These are phyloP conservation scores for Neosilurus mollespiculum DNA, from an alignment of 2,797 vertebrate species.

Conservation along the genomic window DNA sequence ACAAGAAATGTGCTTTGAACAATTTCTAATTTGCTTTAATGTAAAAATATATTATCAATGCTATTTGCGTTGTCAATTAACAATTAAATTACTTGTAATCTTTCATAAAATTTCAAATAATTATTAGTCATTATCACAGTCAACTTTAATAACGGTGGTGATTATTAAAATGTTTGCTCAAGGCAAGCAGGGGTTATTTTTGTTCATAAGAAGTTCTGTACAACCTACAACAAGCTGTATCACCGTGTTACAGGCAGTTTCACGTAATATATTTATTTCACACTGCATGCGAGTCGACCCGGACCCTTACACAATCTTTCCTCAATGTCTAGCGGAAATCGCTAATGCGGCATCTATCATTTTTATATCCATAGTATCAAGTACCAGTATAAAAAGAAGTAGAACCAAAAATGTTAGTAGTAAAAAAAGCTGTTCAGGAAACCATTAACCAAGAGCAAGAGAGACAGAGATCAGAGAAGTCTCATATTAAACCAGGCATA, in stretches of 20 bases:
- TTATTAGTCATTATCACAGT: not conserved
- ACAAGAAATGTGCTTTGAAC: not conserved
- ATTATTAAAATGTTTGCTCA: not conserved
- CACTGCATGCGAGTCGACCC: not conserved
- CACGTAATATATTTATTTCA: not conserved
- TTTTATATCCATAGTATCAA: constrained; percentile 21
- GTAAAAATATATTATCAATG: not conserved
- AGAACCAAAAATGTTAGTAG: constrained; percentile 5
- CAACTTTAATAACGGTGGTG: not conserved
- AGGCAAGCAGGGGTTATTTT: not conserved
- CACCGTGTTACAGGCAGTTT: not conserved
- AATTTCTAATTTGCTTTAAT: not conserved
- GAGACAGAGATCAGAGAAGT: constrained; percentile 58
- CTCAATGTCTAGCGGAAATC: not conserved
- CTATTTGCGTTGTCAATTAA: not conserved
- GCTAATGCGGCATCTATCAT: constrained; percentile 18
- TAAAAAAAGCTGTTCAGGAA: constrained; percentile 55
- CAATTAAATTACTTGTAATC: not conserved
- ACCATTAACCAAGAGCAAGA: constrained; percentile 56
- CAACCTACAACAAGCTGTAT: not conserved
- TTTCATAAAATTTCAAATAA: not conserved
- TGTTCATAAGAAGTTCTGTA: not conserved
- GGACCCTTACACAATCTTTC: not conserved
- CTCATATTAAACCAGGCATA: constrained; percentile 66
- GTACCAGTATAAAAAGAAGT: constrained; percentile 52